Conservation (phyloP, 2,113 vertebrate genomes). For the Eolophus roseicapilla region DNA sequence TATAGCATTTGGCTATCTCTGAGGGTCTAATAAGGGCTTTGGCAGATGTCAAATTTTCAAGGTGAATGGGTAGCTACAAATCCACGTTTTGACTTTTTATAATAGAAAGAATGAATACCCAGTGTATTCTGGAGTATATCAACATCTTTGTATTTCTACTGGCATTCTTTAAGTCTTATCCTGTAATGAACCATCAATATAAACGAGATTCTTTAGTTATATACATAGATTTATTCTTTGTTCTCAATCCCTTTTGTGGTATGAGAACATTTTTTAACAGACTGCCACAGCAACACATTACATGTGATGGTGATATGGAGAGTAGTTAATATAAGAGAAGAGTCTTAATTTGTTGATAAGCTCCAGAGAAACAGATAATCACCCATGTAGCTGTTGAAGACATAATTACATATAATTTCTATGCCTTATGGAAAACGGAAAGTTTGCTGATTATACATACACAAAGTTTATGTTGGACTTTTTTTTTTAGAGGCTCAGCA, state of each 20-base stretch:
- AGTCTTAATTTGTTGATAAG: slow-evolving; percentile 13
- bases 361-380: slow-evolving; percentile 15
- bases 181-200: not conserved
- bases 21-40: not conserved
- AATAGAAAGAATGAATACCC: not conserved
- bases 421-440: not conserved
- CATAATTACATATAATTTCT: not conserved
- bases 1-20: not conserved
- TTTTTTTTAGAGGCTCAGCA: not conserved
- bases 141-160: not conserved
- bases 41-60: not conserved
- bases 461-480: not conserved
- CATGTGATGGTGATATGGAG: not conserved
- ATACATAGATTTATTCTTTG: not conserved
- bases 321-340: not conserved
- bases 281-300: not conserved
- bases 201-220: not conserved
- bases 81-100: not conserved
- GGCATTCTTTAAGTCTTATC: not conserved
- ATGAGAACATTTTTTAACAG: not conserved
- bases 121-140: not conserved
- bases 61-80: not conserved
- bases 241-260: not conserved
- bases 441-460: not conserved
- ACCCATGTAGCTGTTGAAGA: not conserved